These are phyloP conservation scores for Alces alces DNA, from an alignment of 2,113 vertebrate species.

Conservation along the genomic window DNA sequence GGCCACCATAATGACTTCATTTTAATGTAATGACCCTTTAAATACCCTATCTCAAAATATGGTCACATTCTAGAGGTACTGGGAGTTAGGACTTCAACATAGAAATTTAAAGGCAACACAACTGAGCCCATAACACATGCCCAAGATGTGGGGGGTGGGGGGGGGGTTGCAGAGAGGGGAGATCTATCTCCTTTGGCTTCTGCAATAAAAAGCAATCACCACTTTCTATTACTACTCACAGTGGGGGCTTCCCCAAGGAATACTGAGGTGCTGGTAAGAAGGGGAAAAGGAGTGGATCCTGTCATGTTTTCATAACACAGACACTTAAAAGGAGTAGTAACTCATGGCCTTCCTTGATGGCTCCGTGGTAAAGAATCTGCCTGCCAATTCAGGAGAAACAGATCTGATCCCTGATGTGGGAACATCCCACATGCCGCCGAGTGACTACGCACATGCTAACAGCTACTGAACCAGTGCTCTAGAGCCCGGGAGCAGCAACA, in stretches of 20 bases:
- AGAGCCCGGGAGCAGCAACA: not conserved
- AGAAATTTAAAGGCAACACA: not conserved
- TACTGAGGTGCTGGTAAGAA: not conserved
- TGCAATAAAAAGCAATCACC: not conserved
- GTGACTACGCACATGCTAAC: not conserved
- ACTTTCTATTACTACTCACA: not conserved
- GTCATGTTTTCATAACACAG: not conserved
- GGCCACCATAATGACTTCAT: not conserved
- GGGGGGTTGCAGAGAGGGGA: too few species aligned
- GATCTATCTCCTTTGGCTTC: not conserved
- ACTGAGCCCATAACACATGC: not conserved
- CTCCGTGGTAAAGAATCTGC: not conserved
- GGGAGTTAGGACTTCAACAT: not conserved
- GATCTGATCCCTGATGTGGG: not conserved
- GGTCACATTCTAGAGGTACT: not conserved
- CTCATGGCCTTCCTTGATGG: not conserved
- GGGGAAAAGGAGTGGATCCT: not conserved
- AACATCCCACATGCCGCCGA: not conserved
- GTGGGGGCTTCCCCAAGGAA: not conserved
- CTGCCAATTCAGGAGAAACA: not conserved
- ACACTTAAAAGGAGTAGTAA: not conserved
- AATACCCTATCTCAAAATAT: not conserved
- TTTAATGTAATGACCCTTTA: not conserved
- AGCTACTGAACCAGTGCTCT: not conserved
- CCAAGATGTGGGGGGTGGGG: not conserved